A percentile compares a stretch with the other conserved stretches of the same genome.
phyloP scores from a whole-genome alignment of 92 coral and sea anemone species.

The Porites cylindrica region DNA sequence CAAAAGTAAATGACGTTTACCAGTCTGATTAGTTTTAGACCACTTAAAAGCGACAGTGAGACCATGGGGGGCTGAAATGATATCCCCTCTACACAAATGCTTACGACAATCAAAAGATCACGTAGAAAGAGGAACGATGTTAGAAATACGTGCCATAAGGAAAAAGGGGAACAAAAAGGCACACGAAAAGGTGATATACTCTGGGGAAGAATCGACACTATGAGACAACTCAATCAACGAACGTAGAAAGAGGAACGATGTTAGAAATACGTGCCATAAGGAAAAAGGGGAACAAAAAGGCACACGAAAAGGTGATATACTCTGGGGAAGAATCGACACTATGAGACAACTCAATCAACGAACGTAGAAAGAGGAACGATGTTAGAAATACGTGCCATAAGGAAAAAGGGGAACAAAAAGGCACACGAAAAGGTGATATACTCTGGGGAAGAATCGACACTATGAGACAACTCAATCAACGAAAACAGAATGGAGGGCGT shows the following conservation, averaged over 20 bases:
- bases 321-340: no score
- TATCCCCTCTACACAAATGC: conserved; percentile 31
- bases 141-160: conserved; percentile 30
- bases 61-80: neutral
- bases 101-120: conserved; percentile 4
- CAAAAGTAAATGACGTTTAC: conserved; percentile 20
- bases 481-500: conserved; percentile 10
- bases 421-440: neutral
- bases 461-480: no score
- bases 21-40: conserved; percentile 42
- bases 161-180: conserved; percentile 50
- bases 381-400: conserved; percentile 32
- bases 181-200: no score
- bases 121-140: conserved; percentile 22
- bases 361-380: conserved; percentile 18
- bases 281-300: conserved; percentile 50
- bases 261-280: conserved; percentile 31
- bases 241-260: conserved; percentile 19
- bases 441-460: no score
- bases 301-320: no score
- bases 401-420: conserved; percentile 46
- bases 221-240: no score
- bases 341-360: no score
- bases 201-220: no score
- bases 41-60: conserved; percentile 5